Percentiles rank a stretch among this genome's conserved stretches.
Conservation (phyloP, 1,140 invertebrate species). For the Andricus grossulariae region DNA sequence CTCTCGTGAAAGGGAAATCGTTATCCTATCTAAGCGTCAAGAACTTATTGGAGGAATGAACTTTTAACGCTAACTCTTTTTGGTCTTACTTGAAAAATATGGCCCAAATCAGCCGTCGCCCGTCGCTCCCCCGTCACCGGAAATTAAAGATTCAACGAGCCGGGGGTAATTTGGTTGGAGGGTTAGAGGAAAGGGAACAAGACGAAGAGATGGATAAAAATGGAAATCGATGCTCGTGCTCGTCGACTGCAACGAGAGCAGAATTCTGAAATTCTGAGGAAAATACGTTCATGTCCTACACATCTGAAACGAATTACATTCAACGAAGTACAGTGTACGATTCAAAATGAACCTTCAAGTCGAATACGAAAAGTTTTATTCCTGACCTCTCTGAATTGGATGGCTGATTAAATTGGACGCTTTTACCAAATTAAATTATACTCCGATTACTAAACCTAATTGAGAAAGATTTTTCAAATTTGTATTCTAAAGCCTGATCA, state of each 20-base stretch:
- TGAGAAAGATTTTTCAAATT: too few species aligned
- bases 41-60: not conserved
- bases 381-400: too few species aligned
- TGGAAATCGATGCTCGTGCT: constrained; percentile 59
- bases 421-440: too few species aligned
- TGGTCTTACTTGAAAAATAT: constrained; percentile 27
- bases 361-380: too few species aligned
- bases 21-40: constrained; percentile 1
- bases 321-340: not conserved
- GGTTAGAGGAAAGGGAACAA: constrained; percentile 35
- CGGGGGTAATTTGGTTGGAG: constrained; percentile 57
- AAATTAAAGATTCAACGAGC: constrained; percentile 70
- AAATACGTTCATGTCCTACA: not conserved
- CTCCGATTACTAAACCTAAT: too few species aligned
- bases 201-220: constrained; percentile 48
- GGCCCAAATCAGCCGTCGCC: constrained; percentile 32
- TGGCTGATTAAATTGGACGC: too few species aligned
- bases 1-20: not conserved
- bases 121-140: constrained; percentile 53
- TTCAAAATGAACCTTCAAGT: too few species aligned
- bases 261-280: not conserved
- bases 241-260: not conserved
- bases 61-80: constrained; percentile 17
- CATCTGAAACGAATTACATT: not conserved
- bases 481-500: too few species aligned